Base-by-base conservation (phyloP, 2,888 invertebrate species). In the Eupeodes latifasciatus region DNA sequence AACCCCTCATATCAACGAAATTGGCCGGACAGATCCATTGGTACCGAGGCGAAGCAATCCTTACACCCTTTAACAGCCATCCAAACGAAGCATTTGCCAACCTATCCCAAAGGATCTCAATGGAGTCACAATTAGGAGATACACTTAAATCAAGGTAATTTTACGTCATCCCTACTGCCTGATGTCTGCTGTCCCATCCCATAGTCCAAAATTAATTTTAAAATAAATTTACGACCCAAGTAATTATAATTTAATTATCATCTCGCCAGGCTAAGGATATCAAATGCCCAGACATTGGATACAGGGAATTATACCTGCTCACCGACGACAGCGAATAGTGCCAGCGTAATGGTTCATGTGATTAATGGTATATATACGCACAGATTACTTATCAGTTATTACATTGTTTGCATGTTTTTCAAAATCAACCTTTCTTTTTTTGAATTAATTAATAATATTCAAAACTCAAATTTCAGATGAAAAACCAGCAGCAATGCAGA, bases 281-380 rank as follows among this genome's bases (percentile, higher is more conserved):
- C 96, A 90, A 96, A 96, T 93, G 96, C 96, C 71, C 95, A 96
- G 91, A 95, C 96, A 71, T 95, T 95, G 66, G 97, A 98, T 94
- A 97, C 97, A 79, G 98, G 98, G 82, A 98, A 98, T 94, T 98
- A 98, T 94, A 97, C 97, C 92, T 98, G 98, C 93, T 96, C 96
- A 86, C 97, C 98, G 12, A 97, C 98, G 53, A 96, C 97, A 93
- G 97, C 97, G 74, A 96, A 96, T 91, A 95, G 96, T 55, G 96
- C 97, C 89, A 97, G 96, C 91, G 97, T 97, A 91, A 97, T 97
- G 93, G 97, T 98, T 89, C 98, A 98, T 94, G 97, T 98, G 92
- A 97, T 98, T 93, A 97, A 97, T 94, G 97, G 97, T 97, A 94
- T 95, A 1, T 14, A 5, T 12, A 14, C 0, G 94, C 91, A 78